Conservation (phyloP, 1,140 invertebrate genomes). For the Drepana arcuata region DNA sequence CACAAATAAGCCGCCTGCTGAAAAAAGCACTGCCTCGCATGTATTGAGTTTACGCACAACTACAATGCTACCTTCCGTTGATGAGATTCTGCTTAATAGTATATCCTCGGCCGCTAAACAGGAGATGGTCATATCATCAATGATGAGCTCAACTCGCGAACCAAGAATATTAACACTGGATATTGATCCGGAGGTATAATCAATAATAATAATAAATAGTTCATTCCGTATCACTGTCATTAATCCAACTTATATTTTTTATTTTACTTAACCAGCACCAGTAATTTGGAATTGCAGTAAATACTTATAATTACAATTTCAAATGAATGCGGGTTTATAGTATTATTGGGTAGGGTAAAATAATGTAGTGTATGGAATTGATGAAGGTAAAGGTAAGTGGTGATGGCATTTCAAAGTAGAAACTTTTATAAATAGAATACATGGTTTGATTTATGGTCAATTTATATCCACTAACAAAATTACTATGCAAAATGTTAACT, state of each 20-base stretch:
- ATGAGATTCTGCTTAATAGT: slow-evolving; percentile 72
- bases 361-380: slow-evolving; percentile 4
- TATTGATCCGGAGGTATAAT: slow-evolving; percentile 72
- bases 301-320: background rate
- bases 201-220: slow-evolving; percentile 36
- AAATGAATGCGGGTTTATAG: slow-evolving; percentile 2
- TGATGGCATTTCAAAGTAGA: slow-evolving; percentile 14
- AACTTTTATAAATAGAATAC: too few relatives aligned
- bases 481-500: slow-evolving; percentile 10
- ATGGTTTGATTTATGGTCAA: too few relatives aligned
- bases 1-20: slow-evolving; percentile 57
- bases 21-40: slow-evolving; percentile 71
- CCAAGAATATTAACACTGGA: slow-evolving; percentile 72
- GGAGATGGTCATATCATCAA: slow-evolving; percentile 66
- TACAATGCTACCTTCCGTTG: slow-evolving; percentile 69
- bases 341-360: slow-evolving; percentile 6
- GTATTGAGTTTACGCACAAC: slow-evolving; percentile 71
- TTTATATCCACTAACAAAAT: too few relatives aligned
- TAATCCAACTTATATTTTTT: background rate
- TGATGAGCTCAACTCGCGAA: slow-evolving; percentile 65
- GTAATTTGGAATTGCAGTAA: background rate
- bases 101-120: slow-evolving; percentile 70
- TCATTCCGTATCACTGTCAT: slow-evolving; percentile 12
- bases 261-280: background rate
- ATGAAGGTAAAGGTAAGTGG: slow-evolving; percentile 21